Evolutionary conservation across 2,797 vertebrate genomes (phyloP).

Genomic region (Channa striata): DNA sequence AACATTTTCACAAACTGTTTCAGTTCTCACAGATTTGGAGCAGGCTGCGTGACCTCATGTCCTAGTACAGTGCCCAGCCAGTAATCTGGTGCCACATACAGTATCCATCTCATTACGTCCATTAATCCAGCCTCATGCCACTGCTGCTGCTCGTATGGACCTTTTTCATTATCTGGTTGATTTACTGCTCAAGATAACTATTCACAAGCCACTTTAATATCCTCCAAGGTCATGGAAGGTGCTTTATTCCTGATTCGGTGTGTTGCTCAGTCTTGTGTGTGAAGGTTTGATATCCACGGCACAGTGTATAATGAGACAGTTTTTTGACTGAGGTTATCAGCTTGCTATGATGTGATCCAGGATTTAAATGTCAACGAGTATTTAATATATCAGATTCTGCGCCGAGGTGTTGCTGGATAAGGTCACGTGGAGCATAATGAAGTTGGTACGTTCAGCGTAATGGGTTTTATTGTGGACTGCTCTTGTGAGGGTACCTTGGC

Average conservation of each 20-base stretch:
- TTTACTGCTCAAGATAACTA: slow-evolving; percentile 45
- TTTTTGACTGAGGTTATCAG: slow-evolving; percentile 31
- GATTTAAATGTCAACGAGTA: slow-evolving; percentile 66
- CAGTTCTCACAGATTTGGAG: slow-evolving; percentile 4
- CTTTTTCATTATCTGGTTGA: slow-evolving; percentile 63
- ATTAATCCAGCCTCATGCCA: slow-evolving; percentile 53
- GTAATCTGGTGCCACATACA: slow-evolving; percentile 33
- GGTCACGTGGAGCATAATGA: slow-evolving; percentile 43
- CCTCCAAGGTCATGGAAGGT: slow-evolving; percentile 24
- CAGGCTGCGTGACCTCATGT: slow-evolving; percentile 35
- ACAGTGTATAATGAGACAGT: slow-evolving; percentile 18
- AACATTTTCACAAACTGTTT: not conserved
- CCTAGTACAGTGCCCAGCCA: slow-evolving; percentile 6
- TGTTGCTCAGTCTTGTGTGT: not conserved
- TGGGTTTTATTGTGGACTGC: slow-evolving; percentile 43
- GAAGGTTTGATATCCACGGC: slow-evolving; percentile 41
- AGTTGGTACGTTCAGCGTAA: slow-evolving; percentile 45
- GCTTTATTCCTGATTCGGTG: slow-evolving; percentile 17
- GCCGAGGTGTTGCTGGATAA: slow-evolving; percentile 39
- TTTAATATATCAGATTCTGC: slow-evolving; percentile 54
- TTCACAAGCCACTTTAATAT: slow-evolving; percentile 39
- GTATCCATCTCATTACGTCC: slow-evolving; percentile 60
- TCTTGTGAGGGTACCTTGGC: slow-evolving; percentile 15
- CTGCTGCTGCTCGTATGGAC: slow-evolving; percentile 31
- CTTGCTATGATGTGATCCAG: slow-evolving; percentile 36